A percentile compares a stretch with the other conserved stretches of the same genome.
Conservation (phyloP, 2,888 invertebrate genomes). For the Aelia acuminata region DNA sequence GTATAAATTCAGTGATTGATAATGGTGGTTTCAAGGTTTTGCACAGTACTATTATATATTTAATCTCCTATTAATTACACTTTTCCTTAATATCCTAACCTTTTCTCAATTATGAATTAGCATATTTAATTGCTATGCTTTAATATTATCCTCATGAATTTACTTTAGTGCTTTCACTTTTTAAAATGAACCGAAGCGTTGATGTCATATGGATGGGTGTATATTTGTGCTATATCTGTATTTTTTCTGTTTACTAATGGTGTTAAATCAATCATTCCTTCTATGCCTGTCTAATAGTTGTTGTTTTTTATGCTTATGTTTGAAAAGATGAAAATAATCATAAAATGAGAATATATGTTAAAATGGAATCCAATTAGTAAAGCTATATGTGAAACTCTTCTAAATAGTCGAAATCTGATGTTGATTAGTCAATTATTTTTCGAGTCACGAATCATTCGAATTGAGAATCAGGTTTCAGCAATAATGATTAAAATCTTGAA, state of each 20-base stretch:
- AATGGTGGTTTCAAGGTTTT: no score
- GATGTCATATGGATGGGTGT: slow-evolving; percentile 22
- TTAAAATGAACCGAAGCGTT: background rate
- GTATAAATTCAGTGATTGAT: no score
- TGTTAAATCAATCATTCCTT: background rate
- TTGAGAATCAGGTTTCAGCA: no score
- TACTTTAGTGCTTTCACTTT: background rate
- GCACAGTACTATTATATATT: no score
- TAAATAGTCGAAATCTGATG: no score
- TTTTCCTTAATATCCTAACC: no score
- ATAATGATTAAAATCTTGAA: no score
- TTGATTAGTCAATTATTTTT: no score
- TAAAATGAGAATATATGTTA: background rate
- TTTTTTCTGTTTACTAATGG: background rate
- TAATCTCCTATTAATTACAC: no score
- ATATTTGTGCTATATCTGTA: background rate
- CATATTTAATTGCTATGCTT: background rate
- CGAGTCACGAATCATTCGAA: background rate
- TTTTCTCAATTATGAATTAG: background rate
- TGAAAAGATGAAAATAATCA: background rate
- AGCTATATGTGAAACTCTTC: no score
- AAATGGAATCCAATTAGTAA: background rate
- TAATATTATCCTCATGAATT: background rate
- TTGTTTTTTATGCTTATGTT: no score
- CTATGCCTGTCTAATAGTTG: background rate